phyloP scores from a whole-genome alignment of 64 coral and sea anemone genomes.

The Dendrophyllia cribrosa region DNA sequence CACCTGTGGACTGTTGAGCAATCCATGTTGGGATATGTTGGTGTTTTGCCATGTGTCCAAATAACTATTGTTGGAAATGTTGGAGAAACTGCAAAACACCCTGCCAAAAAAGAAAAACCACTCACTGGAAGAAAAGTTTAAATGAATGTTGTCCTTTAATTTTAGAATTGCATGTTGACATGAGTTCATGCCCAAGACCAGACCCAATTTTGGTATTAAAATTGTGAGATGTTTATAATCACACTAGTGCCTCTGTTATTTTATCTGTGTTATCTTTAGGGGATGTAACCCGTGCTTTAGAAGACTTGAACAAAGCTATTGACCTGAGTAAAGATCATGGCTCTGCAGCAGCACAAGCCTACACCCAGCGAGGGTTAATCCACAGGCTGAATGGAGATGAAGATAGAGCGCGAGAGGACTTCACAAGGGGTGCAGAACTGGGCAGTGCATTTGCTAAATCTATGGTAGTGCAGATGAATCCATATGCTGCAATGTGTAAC shows the following conservation, averaged over 20 bases:
- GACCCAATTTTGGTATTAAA: too few species aligned
- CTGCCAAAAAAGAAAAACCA: too few species aligned
- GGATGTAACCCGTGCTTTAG: conserved; percentile 69
- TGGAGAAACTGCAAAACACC: too few species aligned
- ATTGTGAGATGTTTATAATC: too few species aligned
- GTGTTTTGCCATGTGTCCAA: too few species aligned
- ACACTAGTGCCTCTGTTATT: not conserved
- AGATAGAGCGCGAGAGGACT: conserved; percentile 79
- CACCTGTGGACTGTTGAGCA: too few species aligned
- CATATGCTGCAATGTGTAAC: conserved; percentile 98
- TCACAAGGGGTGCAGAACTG: conserved; percentile 77
- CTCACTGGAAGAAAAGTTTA: too few species aligned
- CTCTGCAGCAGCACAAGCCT: conserved; percentile 79
- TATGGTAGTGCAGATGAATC: conserved; percentile 84
- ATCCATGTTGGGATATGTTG: too few species aligned
- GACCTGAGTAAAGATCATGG: conserved; percentile 63
- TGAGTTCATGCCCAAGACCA: too few species aligned
- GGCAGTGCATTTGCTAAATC: conserved; percentile 95
- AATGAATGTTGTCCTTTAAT: too few species aligned
- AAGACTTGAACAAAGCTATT: conserved; percentile 92
- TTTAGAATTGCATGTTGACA: too few species aligned
- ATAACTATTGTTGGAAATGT: too few species aligned
- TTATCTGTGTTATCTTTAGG: conserved; percentile 30
- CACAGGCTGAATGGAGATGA: conserved; percentile 82
- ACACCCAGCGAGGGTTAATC: conserved; percentile 96